Evolutionary conservation across 2,797 vertebrate genomes (phyloP).

Genomic region (Oryzias dopingdopingensis): DNA sequence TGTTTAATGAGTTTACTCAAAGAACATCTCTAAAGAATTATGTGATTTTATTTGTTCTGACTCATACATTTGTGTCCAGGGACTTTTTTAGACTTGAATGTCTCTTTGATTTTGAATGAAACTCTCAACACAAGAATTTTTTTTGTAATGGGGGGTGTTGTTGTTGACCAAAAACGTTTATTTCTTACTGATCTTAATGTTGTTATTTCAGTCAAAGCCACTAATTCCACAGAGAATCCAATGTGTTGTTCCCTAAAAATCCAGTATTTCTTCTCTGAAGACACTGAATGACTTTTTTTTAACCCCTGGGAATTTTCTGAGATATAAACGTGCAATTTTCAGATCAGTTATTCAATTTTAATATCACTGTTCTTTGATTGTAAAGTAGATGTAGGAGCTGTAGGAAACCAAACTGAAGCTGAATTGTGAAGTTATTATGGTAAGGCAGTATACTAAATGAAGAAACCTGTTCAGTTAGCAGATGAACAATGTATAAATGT

Average conservation of each 20-base stretch:
- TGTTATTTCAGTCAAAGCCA: constrained; percentile 63
- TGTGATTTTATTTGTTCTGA: too few relatives aligned
- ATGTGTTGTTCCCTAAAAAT: constrained; percentile 37
- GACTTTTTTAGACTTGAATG: neutral
- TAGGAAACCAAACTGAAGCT: constrained; percentile 45
- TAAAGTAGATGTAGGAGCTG: constrained; percentile 64
- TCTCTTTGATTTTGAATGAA: constrained; percentile 6
- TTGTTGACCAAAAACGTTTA: constrained; percentile 2
- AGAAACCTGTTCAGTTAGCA: constrained; percentile 48
- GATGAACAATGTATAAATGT: constrained; percentile 76
- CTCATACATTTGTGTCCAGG: too few relatives aligned
- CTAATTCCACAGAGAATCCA: constrained; percentile 19
- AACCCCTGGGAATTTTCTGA: constrained; percentile 18
- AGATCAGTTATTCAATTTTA: constrained; percentile 40
- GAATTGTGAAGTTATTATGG: constrained; percentile 42
- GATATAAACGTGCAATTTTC: constrained; percentile 42
- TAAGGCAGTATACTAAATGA: constrained; percentile 52
- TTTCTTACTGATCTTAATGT: constrained; percentile 36
- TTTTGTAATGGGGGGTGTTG: neutral
- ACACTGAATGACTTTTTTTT: constrained; percentile 41
- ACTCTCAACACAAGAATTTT: constrained; percentile 1
- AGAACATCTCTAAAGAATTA: too few relatives aligned
- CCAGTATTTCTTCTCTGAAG: constrained; percentile 32
- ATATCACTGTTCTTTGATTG: constrained; percentile 72
- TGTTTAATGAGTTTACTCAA: too few relatives aligned